These are phyloP conservation scores for Polypedilum pembai DNA, from an alignment of 1,140 invertebrate species.

Conservation along the genomic window DNA sequence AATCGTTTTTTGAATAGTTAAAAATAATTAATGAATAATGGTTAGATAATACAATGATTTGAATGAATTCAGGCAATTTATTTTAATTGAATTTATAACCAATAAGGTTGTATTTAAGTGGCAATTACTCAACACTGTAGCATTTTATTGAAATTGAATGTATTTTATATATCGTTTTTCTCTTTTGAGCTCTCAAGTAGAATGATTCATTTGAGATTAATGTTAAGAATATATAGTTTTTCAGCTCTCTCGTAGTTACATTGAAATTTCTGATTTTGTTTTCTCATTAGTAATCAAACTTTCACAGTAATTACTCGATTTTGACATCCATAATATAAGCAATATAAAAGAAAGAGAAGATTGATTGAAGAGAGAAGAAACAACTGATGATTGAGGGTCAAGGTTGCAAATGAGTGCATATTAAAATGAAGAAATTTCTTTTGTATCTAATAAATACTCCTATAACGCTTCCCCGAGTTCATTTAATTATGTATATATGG, in stretches of 20 bases:
- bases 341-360: neutral
- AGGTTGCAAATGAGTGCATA: neutral
- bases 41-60: neutral
- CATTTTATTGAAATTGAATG: neutral
- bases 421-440: neutral
- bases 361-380: neutral
- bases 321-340: neutral
- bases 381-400: slow-evolving; percentile 9
- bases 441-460: neutral
- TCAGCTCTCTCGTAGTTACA: too few relatives aligned
- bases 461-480: neutral
- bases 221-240: neutral
- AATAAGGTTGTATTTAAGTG: slow-evolving; percentile 3
- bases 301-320: too few relatives aligned
- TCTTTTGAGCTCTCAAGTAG: neutral
- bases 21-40: too few relatives aligned
- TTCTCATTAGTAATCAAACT: too few relatives aligned
- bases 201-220: neutral
- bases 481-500: neutral
- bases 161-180: neutral
- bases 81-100: slow-evolving; percentile 13
- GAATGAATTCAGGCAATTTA: neutral
- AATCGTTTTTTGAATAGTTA: too few relatives aligned
- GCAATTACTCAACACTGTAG: neutral
- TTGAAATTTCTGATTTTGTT: too few relatives aligned